phyloP scores from a whole-genome alignment of 2,113 vertebrate genomes.

The Melanostigma gelatinosum region DNA sequence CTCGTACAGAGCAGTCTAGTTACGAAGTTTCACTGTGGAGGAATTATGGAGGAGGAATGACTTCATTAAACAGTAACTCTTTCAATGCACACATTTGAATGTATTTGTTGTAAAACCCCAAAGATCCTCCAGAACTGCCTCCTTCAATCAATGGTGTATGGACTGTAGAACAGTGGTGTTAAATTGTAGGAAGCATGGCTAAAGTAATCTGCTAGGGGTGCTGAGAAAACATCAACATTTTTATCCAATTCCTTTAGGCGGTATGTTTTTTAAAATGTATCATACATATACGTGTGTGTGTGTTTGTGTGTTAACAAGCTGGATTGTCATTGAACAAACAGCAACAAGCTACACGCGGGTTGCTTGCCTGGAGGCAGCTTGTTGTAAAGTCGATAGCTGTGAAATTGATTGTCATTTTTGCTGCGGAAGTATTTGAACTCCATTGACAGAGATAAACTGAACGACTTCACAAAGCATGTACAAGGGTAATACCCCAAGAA shows the following conservation, averaged over 20 bases:
- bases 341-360: not conserved
- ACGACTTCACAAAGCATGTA: constrained; percentile 4
- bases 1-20: too few relatives aligned
- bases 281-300: not conserved
- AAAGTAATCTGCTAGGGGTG: not conserved
- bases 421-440: constrained; percentile 18
- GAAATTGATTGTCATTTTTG: constrained; percentile 40
- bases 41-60: not conserved
- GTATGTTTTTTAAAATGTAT: not conserved
- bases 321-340: constrained; percentile 11
- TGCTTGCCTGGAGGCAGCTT: constrained; percentile 4
- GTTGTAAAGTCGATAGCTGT: constrained; percentile 35
- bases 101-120: not conserved
- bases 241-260: not conserved
- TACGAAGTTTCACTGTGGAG: not conserved
- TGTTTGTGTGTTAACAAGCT: not conserved
- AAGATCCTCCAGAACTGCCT: not conserved
- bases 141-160: not conserved
- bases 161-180: not conserved
- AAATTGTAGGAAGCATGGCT: not conserved
- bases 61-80: not conserved
- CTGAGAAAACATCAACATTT: not conserved
- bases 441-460: constrained; percentile 20
- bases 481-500: constrained; percentile 2
- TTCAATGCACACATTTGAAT: not conserved